Percentiles rank a stretch among this genome's conserved stretches.
Evolutionary conservation across 2,888 invertebrate genomes (phyloP).

Genomic region (Tenthredo scrophulariae): DNA sequence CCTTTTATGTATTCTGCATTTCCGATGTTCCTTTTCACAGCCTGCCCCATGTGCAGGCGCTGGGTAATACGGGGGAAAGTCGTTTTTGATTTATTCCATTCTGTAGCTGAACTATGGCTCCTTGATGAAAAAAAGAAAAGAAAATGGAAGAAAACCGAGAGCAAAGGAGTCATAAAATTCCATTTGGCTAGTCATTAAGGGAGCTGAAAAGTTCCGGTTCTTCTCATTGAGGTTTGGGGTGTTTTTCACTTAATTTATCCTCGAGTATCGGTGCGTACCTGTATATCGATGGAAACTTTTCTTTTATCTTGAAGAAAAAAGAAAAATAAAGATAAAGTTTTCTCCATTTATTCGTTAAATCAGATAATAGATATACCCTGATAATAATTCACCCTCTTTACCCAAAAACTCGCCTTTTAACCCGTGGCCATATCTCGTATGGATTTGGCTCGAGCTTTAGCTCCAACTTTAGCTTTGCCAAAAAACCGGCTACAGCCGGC

Average conservation of each 20-base stretch:
- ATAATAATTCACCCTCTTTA: not conserved
- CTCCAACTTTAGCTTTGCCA: not conserved
- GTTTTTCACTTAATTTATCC: slow-evolving; percentile 16
- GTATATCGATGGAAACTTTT: slow-evolving; percentile 26
- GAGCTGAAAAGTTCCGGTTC: not conserved
- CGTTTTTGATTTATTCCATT: not conserved
- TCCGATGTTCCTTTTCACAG: slow-evolving; percentile 1
- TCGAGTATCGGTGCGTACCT: not conserved
- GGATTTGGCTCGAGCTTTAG: not conserved
- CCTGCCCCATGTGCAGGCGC: not conserved
- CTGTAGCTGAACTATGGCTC: not conserved
- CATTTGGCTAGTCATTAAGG: slow-evolving; percentile 5
- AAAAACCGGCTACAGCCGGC: slow-evolving; percentile 13
- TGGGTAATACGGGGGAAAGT: not conserved
- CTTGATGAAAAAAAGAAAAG: not conserved
- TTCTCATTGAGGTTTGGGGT: not conserved
- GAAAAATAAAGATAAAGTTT: not conserved
- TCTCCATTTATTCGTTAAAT: not conserved
- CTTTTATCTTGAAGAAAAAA: slow-evolving; percentile 14
- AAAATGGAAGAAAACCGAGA: not conserved
- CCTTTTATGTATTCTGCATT: slow-evolving; percentile 18
- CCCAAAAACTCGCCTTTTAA: not conserved
- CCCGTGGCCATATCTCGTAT: not conserved
- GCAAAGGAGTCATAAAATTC: slow-evolving; percentile 1
- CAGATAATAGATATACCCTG: not conserved